Percentiles rank a stretch among this genome's conserved stretches.
Conservation (phyloP, 2,888 invertebrate genomes). For the Endomychus coccineus region DNA sequence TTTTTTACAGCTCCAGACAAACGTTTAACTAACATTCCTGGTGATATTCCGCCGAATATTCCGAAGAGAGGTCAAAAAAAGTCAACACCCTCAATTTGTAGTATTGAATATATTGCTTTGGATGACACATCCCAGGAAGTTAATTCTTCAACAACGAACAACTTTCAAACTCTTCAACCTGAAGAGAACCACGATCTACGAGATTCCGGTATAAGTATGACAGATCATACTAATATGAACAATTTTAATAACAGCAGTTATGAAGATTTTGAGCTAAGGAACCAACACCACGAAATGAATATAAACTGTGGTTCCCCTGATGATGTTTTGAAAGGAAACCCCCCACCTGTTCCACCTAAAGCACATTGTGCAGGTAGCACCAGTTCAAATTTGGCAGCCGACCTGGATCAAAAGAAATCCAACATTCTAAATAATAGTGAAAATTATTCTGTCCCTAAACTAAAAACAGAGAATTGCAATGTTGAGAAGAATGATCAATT, state of each 20-base stretch:
- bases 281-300: conserved; percentile 40
- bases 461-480: conserved; percentile 31
- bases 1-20: conserved; percentile 49
- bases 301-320: conserved; percentile 36
- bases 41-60: conserved; percentile 41
- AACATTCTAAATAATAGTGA: conserved; percentile 30
- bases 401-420: conserved; percentile 17
- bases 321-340: conserved; percentile 36
- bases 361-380: conserved; percentile 18
- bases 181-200: conserved; percentile 45
- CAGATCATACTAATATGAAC: conserved; percentile 38
- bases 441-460: conserved; percentile 40
- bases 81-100: conserved; percentile 45
- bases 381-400: conserved; percentile 33
- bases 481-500: conserved; percentile 22
- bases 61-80: conserved; percentile 44
- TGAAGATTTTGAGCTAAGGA: conserved; percentile 40
- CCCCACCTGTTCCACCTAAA: conserved; percentile 41
- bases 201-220: conserved; percentile 49
- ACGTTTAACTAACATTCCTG: conserved; percentile 42
- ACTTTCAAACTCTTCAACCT: conserved; percentile 24
- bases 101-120: conserved; percentile 45
- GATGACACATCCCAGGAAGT: conserved; percentile 38
- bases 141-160: conserved; percentile 35
- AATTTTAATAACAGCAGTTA: conserved; percentile 43